These are phyloP conservation scores for Hypselothyrea guttata DNA, from an alignment of 2,888 invertebrate species.

Conservation along the genomic window DNA sequence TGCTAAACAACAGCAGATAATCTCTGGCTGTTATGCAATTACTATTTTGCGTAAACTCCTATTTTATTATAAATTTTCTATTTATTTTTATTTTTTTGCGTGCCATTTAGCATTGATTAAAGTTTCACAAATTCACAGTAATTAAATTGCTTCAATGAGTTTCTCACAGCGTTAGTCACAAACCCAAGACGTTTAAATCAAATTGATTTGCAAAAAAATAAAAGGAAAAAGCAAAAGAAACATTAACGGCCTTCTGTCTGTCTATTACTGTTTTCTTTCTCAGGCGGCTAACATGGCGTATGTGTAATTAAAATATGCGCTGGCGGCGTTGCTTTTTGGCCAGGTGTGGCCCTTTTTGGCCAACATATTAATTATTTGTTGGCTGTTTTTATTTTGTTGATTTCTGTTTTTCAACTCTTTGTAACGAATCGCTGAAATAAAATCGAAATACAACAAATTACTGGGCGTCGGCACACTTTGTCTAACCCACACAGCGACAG, in stretches of 20 bases:
- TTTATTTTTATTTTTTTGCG: not conserved
- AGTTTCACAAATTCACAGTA: too few species aligned
- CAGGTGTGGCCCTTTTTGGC: slow-evolving; percentile 70
- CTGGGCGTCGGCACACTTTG: slow-evolving; percentile 51
- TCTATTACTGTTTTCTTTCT: slow-evolving; percentile 16
- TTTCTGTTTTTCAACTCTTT: not conserved
- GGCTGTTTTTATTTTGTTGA: slow-evolving; percentile 10
- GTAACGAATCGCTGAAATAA: slow-evolving; percentile 23
- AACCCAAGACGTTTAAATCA: slow-evolving; percentile 26
- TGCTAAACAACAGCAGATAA: too few species aligned
- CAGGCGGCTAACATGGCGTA: slow-evolving; percentile 41
- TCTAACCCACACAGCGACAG: slow-evolving; percentile 21
- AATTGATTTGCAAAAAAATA: slow-evolving; percentile 52
- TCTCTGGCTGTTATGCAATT: too few species aligned
- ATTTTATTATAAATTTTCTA: not conserved
- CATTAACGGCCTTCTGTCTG: slow-evolving; percentile 51
- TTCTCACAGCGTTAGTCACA: slow-evolving; percentile 41
- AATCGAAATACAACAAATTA: slow-evolving; percentile 27
- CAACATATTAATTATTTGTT: slow-evolving; percentile 64
- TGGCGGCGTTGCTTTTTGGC: slow-evolving; percentile 59
- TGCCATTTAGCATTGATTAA: too few species aligned
- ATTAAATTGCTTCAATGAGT: not conserved
- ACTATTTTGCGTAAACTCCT: too few species aligned
- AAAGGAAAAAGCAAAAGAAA: too few species aligned
- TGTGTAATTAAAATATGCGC: slow-evolving; percentile 64